Evolutionary conservation across 2,888 invertebrate genomes (phyloP).

Genomic region (Orchesellides sinensis): DNA sequence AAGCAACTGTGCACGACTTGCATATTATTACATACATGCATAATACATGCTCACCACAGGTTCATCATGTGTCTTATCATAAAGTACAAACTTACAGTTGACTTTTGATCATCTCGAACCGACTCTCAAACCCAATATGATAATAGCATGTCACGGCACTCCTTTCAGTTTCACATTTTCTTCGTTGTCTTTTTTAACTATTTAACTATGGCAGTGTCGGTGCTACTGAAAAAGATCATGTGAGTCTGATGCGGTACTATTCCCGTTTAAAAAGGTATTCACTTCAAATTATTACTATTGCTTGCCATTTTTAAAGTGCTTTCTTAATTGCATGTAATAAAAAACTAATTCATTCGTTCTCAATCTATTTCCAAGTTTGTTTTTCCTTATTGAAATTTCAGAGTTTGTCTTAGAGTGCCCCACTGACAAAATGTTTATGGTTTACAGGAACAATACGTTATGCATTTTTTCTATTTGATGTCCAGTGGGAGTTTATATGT

Average conservation of each 20-base stretch:
- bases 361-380: too few species aligned
- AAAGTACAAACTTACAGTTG: background rate
- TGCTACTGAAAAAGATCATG: conserved; percentile 22
- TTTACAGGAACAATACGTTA: too few species aligned
- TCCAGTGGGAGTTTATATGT: background rate
- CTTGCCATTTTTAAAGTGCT: conserved; percentile 7
- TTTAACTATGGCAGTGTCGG: conserved; percentile 9
- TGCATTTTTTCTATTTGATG: background rate
- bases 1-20: background rate
- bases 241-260: background rate
- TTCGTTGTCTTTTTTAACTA: background rate
- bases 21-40: background rate
- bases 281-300: background rate
- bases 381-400: background rate
- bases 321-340: background rate
- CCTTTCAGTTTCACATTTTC: conserved; percentile 10
- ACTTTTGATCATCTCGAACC: too few species aligned
- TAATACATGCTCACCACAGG: background rate
- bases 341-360: background rate
- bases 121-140: background rate
- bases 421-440: background rate
- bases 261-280: background rate
- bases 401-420: background rate
- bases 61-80: background rate
- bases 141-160: conserved; percentile 13